Evolutionary conservation across 2,113 vertebrate genomes (phyloP), one percentile per base, ranked within the genome.

Genomic region (Charadrius vociferus): DNA sequence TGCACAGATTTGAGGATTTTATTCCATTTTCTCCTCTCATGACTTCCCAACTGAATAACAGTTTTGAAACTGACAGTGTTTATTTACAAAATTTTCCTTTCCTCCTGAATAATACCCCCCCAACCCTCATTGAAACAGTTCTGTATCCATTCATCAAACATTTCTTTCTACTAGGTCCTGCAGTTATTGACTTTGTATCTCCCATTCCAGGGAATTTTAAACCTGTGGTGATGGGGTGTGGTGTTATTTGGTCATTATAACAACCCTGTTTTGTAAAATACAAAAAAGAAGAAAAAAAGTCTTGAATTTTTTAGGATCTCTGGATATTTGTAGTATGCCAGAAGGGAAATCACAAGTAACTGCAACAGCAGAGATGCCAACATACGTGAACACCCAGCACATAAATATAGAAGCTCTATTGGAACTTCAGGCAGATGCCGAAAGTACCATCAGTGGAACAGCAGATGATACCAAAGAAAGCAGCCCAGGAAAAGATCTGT

Each of bases 381-480:
- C 98, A 4, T 99, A 99, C 3, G 98, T 99, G 81, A 99, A 99
- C 96, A 99, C 99, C 3, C 99, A 99, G 94, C 98, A 98, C 81
- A 98, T 99, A 26, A 98, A 99, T 20, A 97, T 97, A 36, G 99
- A 99, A 97, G 97, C 98, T 59, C 95, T 98, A 12, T 75, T 98
- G 2, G 97, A 97, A 8, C 98, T 99, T 79, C 99, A 98, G 81
- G 97, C 97, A 16, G 98, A 99, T 77, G 89, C 97, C 29, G 98
- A 98, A 91, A 95, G 80, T 70, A 66, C 96, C 52, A 96, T 98
- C 21, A 98, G 97, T 79, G 97, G 97, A 87, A 84, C 93, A 32
- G 30, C 81, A 11, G 97, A 96, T 53, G 97, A 97, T 93, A 98
- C 97, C 88, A 98, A 98, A 81, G 99, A 99, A 45, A 98, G 98